A percentile compares a stretch with the other conserved stretches of the same genome.
phyloP scores from a whole-genome alignment of 1,140 invertebrate genomes.

The Neodiprion lecontei region DNA sequence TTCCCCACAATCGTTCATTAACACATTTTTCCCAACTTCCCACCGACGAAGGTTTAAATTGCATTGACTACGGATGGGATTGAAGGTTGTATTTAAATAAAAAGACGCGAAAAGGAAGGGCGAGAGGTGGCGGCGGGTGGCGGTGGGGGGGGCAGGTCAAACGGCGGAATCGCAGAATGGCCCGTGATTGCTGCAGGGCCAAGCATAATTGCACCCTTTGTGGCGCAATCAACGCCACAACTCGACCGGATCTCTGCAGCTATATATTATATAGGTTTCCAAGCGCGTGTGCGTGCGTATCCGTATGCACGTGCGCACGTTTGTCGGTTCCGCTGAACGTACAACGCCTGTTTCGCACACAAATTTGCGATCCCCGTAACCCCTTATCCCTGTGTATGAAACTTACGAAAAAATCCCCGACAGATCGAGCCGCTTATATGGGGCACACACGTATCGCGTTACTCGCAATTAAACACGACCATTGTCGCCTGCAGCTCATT shows the following conservation, averaged over 20 bases:
- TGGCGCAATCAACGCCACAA: conserved; percentile 63
- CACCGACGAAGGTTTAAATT: conserved; percentile 39
- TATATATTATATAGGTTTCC: background rate
- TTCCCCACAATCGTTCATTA: conserved; percentile 59
- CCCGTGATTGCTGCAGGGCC: conserved; percentile 63
- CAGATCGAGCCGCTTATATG: too few species aligned
- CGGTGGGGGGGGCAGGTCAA: conserved; percentile 48
- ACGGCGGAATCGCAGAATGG: conserved; percentile 57
- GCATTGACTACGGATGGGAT: conserved; percentile 39
- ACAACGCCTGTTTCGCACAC: too few species aligned
- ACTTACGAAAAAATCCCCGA: too few species aligned
- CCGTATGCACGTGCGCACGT: too few species aligned
- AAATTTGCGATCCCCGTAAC: too few species aligned
- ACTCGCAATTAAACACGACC: background rate
- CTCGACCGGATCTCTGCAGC: conserved; percentile 41
- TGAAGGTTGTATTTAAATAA: conserved; percentile 55
- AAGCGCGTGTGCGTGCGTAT: background rate
- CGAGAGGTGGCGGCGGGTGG: conserved; percentile 16
- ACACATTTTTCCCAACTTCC: conserved; percentile 47
- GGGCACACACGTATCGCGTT: background rate
- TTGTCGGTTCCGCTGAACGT: too few species aligned
- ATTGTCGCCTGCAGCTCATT: background rate
- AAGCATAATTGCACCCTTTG: conserved; percentile 63
- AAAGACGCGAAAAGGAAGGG: conserved; percentile 44
- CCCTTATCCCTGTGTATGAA: too few species aligned